Conservation (phyloP, 2,113 vertebrate species). For the Mormyrus iriodes region DNA sequence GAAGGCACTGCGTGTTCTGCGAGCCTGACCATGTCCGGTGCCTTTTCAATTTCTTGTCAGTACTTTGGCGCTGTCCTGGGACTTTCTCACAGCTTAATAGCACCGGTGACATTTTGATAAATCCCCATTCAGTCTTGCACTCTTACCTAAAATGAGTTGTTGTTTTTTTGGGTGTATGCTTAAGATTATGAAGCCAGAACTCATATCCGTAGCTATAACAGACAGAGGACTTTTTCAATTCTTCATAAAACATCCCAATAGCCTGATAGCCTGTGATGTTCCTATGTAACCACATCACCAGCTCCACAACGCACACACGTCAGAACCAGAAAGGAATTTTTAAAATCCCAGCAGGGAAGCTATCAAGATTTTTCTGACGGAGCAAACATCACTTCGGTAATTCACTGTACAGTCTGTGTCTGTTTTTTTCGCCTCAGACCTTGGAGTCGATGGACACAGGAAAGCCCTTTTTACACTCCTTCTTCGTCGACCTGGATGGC, state of each 20-base stretch:
- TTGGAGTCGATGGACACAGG: constrained; percentile 90
- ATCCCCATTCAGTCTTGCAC: not conserved
- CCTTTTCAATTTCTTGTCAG: not conserved
- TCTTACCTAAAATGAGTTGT: not conserved
- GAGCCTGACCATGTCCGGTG: not conserved
- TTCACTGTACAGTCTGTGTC: not conserved
- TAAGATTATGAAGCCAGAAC: not conserved
- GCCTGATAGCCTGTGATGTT: not conserved
- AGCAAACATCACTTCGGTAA: not conserved
- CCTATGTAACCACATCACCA: not conserved
- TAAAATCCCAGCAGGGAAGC: not conserved
- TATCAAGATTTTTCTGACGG: not conserved
- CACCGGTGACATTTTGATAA: not conserved
- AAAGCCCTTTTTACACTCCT: constrained; percentile 91
- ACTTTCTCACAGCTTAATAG: not conserved
- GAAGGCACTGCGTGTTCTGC: constrained; percentile 26
- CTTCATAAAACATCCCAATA: not conserved
- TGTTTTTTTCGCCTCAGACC: constrained; percentile 63
- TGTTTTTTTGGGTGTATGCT: not conserved
- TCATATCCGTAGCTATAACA: not conserved
- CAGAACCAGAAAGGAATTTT: not conserved
- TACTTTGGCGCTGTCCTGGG: not conserved
- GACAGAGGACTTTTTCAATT: not conserved
- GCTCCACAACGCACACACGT: not conserved
- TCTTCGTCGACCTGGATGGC: constrained; percentile 86